Conservation (phyloP, 2,113 vertebrate species). For the Platysternon megacephalum region DNA sequence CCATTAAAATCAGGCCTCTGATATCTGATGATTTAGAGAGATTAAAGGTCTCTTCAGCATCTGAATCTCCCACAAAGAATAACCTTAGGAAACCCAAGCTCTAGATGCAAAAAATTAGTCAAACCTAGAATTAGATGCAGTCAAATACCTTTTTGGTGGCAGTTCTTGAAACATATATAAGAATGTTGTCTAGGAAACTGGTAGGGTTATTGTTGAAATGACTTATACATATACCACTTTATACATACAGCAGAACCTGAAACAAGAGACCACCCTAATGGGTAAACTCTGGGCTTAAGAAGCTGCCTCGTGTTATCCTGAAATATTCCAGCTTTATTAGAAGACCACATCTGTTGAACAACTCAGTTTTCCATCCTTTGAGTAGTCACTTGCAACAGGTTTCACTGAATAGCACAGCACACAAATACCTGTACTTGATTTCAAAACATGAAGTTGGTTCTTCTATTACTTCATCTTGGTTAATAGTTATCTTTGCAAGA, state of each 20-base stretch:
- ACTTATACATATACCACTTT: neutral
- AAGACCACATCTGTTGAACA: neutral
- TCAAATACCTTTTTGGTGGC: neutral
- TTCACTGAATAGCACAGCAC: neutral
- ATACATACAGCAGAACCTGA: neutral
- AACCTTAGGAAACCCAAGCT: neutral
- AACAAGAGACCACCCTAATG: neutral
- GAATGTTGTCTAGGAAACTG: neutral
- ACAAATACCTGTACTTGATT: neutral
- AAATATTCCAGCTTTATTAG: neutral
- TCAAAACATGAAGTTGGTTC: neutral
- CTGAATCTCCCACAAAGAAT: neutral
- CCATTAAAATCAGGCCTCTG: neutral
- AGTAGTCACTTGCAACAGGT: fast-evolving
- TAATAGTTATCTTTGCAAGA: neutral
- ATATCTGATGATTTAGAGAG: neutral
- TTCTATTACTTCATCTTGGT: neutral
- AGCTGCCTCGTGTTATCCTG: neutral
- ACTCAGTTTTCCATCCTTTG: neutral
- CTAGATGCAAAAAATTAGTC: neutral
- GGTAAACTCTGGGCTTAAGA: neutral
- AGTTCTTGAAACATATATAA: fast-evolving
- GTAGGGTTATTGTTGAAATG: neutral
- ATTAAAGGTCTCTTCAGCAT: neutral
- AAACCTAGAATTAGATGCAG: neutral